Percentiles rank a stretch among this genome's conserved stretches.
Conservation (phyloP, 1,140 invertebrate genomes). For the Zaprionus ghesquierei region DNA sequence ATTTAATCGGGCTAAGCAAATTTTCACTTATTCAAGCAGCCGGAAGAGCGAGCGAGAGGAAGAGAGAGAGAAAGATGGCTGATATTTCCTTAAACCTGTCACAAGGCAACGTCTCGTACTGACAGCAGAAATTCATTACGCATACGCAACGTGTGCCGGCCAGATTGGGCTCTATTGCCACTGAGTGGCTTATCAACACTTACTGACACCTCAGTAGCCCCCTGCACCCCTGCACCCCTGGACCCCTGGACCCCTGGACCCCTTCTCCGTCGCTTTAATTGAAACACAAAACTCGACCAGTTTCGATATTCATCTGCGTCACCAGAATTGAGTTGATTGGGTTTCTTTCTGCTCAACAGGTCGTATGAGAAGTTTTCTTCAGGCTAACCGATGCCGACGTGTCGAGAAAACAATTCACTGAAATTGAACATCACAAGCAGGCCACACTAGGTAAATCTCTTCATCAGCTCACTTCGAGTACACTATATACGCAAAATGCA, state of each 20-base stretch:
- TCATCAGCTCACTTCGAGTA: not conserved
- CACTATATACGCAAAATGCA: not conserved
- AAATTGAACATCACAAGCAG: not conserved
- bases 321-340: constrained; percentile 53
- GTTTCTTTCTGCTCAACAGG: constrained; percentile 65
- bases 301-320: constrained; percentile 4
- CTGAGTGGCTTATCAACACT: constrained; percentile 54
- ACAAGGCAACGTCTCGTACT: constrained; percentile 35
- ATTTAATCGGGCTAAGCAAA: constrained; percentile 72
- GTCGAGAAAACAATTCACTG: constrained; percentile 34
- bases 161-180: constrained; percentile 10
- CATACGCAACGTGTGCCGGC: constrained; percentile 50
- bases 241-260: not conserved
- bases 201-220: not conserved
- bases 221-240: not conserved
- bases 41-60: not conserved
- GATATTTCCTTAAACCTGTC: constrained; percentile 53
- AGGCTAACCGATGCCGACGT: constrained; percentile 1
- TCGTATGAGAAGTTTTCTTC: constrained; percentile 37
- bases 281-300: constrained; percentile 27
- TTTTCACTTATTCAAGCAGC: constrained; percentile 59
- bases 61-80: not conserved
- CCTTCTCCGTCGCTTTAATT: constrained; percentile 37
- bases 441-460: not conserved
- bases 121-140: constrained; percentile 56